Base-by-base conservation (phyloP, 2,888 invertebrate genomes). In the Plagodis pulveraria region DNA sequence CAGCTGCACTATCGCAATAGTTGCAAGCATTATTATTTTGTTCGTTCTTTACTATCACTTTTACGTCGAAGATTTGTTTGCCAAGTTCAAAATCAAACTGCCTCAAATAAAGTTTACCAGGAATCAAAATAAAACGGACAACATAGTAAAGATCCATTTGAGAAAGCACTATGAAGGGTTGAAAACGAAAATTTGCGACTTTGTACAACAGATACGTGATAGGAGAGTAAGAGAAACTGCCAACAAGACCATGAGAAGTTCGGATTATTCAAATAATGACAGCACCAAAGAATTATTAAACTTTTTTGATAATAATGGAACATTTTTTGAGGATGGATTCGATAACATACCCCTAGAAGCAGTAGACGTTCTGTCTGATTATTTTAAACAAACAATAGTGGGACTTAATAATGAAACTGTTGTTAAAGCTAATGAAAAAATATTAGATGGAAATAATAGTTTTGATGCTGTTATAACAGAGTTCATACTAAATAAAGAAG, bases 31-130 rank as follows among this genome's bases (percentile, higher is more conserved):
- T 6, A 22, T 70, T 4, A 32, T 73, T 6, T n/a, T 78, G 6
- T 35, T 74, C 5, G 59, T 79, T 6, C 47, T 77, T 1, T 65
- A 67, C 6, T 74, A 70, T 49, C 70, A 72, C 0, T 60, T 58
- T 45, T 77, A 70, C 71, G 33, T 76, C 9, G 71, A 79, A 59
- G 70, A 79, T 55, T 6, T 76, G 1, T 53, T 76, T 5, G 58
- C 56, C 10, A 48, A 54, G n/a, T 55, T 75, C 5, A 67, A 65
- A 6, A 61, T 72, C 5, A 44, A 66, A 12, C 12, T 71, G 8
- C 72, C 73, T 6, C 63, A 62, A 45, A 47, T 64, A 6, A 51
- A 73, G 44, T 71, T 75, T 56, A 50, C 50, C n/a, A 55, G 47
- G 0, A 43, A 9, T 2, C 68, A 64, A 46, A 38, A 62, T 22